Evolutionary conservation across 2,888 invertebrate genomes (phyloP), one percentile per base, ranked within the genome.

Genomic region (Oxycera nigricornis): DNA sequence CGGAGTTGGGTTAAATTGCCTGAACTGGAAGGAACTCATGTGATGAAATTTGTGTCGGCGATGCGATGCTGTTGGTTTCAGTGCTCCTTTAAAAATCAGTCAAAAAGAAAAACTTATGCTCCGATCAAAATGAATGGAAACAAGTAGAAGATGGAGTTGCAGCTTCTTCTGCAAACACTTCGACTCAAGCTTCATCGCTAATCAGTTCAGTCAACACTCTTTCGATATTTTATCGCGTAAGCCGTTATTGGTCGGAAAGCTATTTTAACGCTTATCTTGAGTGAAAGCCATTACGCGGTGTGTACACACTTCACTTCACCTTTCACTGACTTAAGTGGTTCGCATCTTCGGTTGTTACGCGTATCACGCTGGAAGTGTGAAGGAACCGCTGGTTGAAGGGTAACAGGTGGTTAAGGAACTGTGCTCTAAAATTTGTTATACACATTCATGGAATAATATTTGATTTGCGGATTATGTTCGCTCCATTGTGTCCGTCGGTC

Each of bases 241-340:
- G 14, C 22, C 41, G 24, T 24, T 4, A 24, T 24, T 24, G 4
- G n/a, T 24, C 65, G 65, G 14, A 28, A 39, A 65, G 65, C 41
- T 65, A 65, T 65, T 65, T 65, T 39, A 65, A 65, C 24, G 65
- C 65, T 65, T 65, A 65, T 65, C 65, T 65, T 41, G 41, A 65
- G 65, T 65, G 65, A 65, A 39, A 65, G 65, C 65, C 65, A 65
- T 65, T 65, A 65, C 65, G 65, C 65, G 41, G 65, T 65, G 65
- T 65, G 65, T 65, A 65, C 65, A 65, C 65, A 65, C 65, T 41
- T 65, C 65, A 65, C 39, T 65, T 41, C 65, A 65, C 65, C 65
- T 65, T 65, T 65, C 65, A 65, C 65, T 65, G 24, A 30, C 30
- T 41, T 24, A 65, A 65, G 39, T 30, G 65, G 65, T 41, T 59